Evolutionary conservation across 2,797 vertebrate species (phyloP).

Genomic region (Gymnopithys bicolor): DNA sequence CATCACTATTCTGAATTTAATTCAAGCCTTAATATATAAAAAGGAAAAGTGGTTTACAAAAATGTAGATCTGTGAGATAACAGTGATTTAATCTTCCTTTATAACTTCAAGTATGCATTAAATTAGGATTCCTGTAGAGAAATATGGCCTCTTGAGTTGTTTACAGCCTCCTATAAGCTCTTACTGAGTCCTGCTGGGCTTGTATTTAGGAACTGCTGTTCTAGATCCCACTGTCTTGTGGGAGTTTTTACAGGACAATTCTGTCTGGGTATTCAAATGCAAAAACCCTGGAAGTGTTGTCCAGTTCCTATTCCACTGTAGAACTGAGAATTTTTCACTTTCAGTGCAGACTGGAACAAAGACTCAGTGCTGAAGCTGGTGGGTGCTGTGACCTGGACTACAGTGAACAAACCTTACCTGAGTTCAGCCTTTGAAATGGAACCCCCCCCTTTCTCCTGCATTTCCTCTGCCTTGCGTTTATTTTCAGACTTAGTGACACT

Average conservation of each 20-base stretch:
- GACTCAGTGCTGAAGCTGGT: background rate
- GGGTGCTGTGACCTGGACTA: background rate
- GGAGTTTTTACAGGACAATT: background rate
- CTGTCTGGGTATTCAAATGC: background rate
- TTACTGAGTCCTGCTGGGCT: background rate
- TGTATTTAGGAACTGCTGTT: accelerated
- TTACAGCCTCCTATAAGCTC: background rate
- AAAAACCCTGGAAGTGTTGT: background rate
- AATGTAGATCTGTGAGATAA: background rate
- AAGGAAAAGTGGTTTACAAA: background rate
- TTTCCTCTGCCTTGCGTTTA: background rate
- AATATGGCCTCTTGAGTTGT: background rate
- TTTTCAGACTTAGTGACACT: background rate
- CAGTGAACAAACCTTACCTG: background rate
- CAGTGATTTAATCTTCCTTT: background rate
- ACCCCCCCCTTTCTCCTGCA: background rate
- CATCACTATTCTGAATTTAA: background rate
- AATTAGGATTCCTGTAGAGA: background rate
- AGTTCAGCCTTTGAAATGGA: background rate
- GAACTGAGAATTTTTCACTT: background rate
- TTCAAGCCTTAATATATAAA: background rate
- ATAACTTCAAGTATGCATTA: background rate
- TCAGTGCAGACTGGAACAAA: background rate
- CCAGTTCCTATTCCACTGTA: background rate
- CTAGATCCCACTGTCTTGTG: background rate